Base-by-base conservation (phyloP, 2,797 vertebrate genomes). In the Pempheris klunzingeri region DNA sequence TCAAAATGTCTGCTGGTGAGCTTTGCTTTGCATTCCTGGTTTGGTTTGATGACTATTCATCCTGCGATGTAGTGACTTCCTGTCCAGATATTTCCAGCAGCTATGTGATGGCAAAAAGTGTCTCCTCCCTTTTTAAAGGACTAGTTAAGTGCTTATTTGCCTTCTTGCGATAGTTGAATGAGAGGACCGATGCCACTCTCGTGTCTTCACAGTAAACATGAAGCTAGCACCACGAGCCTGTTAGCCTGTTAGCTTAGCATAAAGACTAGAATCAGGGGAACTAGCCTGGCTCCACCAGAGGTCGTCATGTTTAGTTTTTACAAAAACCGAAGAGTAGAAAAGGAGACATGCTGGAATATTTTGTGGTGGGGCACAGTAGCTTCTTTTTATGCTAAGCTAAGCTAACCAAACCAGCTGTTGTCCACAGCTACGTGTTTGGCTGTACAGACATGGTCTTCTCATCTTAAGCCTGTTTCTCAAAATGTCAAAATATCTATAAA, bases 1-100 rank as follows among this genome's bases (percentile, higher is more conserved):
- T 15, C n/a, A 14, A 65, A 49, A 60, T n/a, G 32, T 50, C 34
- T 4, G 5, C 63, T 53, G 58, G 6, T 60, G 83, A 62, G 22
- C 52, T 38, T 47, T 64, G 22, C 52, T 38, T 47, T 79, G 63
- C 64, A 71, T 67, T 80, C 75, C 75, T 77, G 71, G 28, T 1
- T 55, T 47, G 1, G 17, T 73, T 74, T n/a, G 24, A 18, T 68
- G 71, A 46, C 10, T 71, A 53, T 67, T 46, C 44, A 20, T 71
- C 15, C 22, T 13, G 20, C 15, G 36, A 1, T 66, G 17, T 41
- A 4, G 14, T 54, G 28, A 34, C 34, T 10, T 41, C n/a, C 28
- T 3, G 17, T 49, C 24, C 46, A 38, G 57, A 30, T 26, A 24
- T 57, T 54, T 47, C 7, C 18, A 62, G 34, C n/a, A 58, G 50